Percentiles rank a stretch among this genome's conserved stretches.
Conservation (phyloP, 2,888 invertebrate genomes). For the Drosophila algonquin region DNA sequence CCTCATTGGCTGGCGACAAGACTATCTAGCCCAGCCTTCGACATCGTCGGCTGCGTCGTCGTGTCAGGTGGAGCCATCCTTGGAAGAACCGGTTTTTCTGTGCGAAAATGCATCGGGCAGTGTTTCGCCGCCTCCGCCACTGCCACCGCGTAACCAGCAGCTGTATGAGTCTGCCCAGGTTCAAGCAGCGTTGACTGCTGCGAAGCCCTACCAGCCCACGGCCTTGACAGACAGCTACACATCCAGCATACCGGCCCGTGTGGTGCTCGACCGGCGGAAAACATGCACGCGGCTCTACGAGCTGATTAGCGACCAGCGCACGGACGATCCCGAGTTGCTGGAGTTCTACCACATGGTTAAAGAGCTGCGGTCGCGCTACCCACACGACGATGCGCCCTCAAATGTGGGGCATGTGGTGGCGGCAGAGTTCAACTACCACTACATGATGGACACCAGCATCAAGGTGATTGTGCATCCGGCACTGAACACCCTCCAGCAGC, state of each 20-base stretch:
- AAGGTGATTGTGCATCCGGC: conserved; percentile 92
- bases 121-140: conserved; percentile 85
- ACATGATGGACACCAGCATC: conserved; percentile 92
- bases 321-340: conserved; percentile 90
- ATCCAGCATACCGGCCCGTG: conserved; percentile 58
- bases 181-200: conserved; percentile 22
- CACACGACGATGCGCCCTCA: conserved; percentile 89
- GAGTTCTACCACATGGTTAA: conserved; percentile 94
- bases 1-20: conserved; percentile 82
- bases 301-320: conserved; percentile 88
- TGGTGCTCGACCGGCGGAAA: conserved; percentile 82
- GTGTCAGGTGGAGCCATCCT: not conserved
- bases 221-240: conserved; percentile 59
- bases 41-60: conserved; percentile 8
- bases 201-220: conserved; percentile 26
- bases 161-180: conserved; percentile 44
- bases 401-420: conserved; percentile 96
- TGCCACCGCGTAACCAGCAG: conserved; percentile 86
- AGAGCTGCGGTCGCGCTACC: conserved; percentile 90
- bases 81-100: not conserved
- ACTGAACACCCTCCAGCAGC: conserved; percentile 79
- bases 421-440: conserved; percentile 92
- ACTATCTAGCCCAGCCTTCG: conserved; percentile 53
- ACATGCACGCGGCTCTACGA: conserved; percentile 86
- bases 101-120: conserved; percentile 48